Conservation (phyloP, 2,797 vertebrate species). For the Anas georgica region DNA sequence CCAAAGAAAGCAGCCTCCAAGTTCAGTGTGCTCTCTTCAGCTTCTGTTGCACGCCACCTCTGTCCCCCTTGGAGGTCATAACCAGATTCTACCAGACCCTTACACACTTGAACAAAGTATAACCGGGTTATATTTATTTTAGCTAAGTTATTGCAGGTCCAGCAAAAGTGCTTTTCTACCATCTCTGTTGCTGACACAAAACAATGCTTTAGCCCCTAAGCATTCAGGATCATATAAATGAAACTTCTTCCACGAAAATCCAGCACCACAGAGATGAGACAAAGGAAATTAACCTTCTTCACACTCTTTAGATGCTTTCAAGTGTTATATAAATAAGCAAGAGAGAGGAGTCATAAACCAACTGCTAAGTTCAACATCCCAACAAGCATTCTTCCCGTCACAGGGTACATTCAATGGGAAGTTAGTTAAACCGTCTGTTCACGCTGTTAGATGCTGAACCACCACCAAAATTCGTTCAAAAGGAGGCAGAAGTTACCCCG, state of each 20-base stretch:
- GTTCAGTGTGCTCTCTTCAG: neutral
- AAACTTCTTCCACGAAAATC: neutral
- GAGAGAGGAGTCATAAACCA: conserved; percentile 35
- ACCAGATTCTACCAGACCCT: neutral
- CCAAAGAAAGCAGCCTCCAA: neutral
- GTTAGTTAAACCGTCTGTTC: neutral
- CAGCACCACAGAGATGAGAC: neutral
- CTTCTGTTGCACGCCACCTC: neutral
- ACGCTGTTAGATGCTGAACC: conserved; percentile 3
- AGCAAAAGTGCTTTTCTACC: neutral
- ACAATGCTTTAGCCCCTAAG: neutral
- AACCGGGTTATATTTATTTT: conserved; percentile 16
- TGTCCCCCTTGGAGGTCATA: neutral
- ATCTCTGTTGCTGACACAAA: neutral
- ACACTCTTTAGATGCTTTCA: neutral
- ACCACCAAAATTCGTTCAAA: neutral
- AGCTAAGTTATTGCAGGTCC: neutral
- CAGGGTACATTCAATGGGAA: neutral
- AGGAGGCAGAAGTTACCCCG: neutral
- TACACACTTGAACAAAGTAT: neutral
- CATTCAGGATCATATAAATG: neutral
- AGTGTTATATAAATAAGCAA: conserved; percentile 30
- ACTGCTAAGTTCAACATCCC: neutral
- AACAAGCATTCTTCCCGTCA: neutral
- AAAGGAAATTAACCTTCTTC: neutral